Percentiles rank a stretch among this genome's conserved stretches.
Conservation (phyloP, 2,113 vertebrate species). For the Corapipo altera region DNA sequence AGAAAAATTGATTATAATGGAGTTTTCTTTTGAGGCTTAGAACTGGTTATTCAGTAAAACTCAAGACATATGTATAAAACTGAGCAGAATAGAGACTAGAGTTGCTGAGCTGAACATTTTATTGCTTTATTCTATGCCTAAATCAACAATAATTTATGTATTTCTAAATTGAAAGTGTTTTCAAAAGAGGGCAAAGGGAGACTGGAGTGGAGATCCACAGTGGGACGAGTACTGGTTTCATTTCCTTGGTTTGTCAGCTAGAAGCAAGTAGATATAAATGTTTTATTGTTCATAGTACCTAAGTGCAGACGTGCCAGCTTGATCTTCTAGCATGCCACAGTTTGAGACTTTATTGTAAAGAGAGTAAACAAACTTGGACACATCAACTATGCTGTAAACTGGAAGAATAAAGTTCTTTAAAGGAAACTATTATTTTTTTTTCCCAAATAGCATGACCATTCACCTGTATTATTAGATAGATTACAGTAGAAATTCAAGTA, state of each 20-base stretch:
- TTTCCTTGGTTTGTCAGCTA: background rate
- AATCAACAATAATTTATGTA: background rate
- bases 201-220: background rate
- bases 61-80: background rate
- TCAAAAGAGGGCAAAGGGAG: background rate
- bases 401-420: background rate
- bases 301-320: background rate
- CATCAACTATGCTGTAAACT: background rate
- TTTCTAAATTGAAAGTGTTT: background rate
- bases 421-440: background rate
- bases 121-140: background rate
- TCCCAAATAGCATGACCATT: background rate
- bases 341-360: background rate
- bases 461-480: background rate
- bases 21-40: background rate
- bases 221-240: rapidly evolving
- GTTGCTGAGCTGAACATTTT: background rate
- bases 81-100: background rate
- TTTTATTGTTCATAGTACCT: background rate
- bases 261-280: background rate
- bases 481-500: background rate
- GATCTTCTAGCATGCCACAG: background rate
- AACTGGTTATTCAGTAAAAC: background rate
- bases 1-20: background rate
- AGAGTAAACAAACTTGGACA: background rate